Evolutionary conservation across 2,113 vertebrate species (phyloP), one percentile per base, ranked within the genome.

Genomic region (Columba livia): DNA sequence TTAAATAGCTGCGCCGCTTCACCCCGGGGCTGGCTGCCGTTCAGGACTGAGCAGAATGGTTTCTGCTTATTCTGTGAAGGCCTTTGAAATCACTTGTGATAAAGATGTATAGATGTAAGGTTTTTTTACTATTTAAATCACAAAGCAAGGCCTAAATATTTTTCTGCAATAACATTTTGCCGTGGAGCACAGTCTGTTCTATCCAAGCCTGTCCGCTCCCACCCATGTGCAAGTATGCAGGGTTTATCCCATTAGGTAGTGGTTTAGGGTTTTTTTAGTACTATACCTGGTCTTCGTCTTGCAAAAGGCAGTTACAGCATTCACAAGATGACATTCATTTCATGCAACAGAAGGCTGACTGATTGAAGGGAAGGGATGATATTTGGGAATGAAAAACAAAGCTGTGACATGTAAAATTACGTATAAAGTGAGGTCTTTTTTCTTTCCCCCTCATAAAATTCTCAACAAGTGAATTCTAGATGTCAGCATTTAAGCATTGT

Each of bases 401-500:
- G 64, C 51, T 88, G 82, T 88, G 86, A 86, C 83, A 69, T 79
- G 65, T 72, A 78, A 88, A 90, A 94, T 84, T 88, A 65, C 25
- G 50, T 61, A 53, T 40, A 34, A 86, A 92, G 10, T 34, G 48
- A 88, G n/a, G 0, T 29, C 8, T 21, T 42, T 48, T 40, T 34
- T 15, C 18, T 4, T 77, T 54, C 14, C 5, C 3, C 24, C 16
- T 38, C 48, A 47, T 60, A 78, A 91, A 94, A 42, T 74, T 89
- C 90, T 94, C 61, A 79, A 12, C n/a, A 94, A 92, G 57, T 66
- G 72, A 93, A 89, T 65, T 93, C 87, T 58, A 93, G 88, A 84
- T 92, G 88, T 93, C 90, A 96, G 73, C 83, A 72, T 84, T 97
- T 92, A 90, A 95, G 72, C 60, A 62, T n/a, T 60, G n/a, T 66